phyloP scores from a whole-genome alignment of 2,113 vertebrate species.

The Coregonus clupeaformis region DNA sequence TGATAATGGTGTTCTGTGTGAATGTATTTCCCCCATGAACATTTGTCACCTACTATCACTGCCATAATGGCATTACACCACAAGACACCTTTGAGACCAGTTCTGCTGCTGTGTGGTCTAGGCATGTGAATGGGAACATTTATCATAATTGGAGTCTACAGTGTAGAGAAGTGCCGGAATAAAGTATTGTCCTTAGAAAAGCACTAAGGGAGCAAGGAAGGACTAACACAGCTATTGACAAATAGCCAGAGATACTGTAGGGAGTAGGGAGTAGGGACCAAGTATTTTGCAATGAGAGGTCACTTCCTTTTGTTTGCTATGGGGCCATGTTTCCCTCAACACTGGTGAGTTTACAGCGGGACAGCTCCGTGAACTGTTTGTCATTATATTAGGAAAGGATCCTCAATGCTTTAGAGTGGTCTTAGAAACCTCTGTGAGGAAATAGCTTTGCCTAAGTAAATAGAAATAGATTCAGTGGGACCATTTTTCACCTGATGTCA shows the following conservation, averaged over 20 bases:
- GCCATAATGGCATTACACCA: slow-evolving; percentile 33
- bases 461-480: neutral
- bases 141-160: slow-evolving; percentile 35
- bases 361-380: neutral
- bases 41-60: slow-evolving; percentile 31
- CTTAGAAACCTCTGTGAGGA: slow-evolving; percentile 7
- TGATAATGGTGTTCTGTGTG: slow-evolving; percentile 30
- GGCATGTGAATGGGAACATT: slow-evolving; percentile 28
- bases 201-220: slow-evolving; percentile 15
- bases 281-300: slow-evolving; percentile 41
- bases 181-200: slow-evolving; percentile 44
- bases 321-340: neutral
- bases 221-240: neutral
- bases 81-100: slow-evolving; percentile 14
- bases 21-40: slow-evolving; percentile 58
- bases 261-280: slow-evolving; percentile 1
- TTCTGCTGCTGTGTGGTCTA: slow-evolving; percentile 15
- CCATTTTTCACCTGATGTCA: slow-evolving; percentile 14
- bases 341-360: slow-evolving; percentile 6
- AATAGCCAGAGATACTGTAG: slow-evolving; percentile 22
- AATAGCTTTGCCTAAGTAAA: slow-evolving; percentile 24
- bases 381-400: slow-evolving; percentile 12
- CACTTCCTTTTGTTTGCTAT: slow-evolving; percentile 4
- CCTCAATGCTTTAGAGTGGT: neutral
- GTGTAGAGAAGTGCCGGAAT: neutral